Evolutionary conservation across 1,140 invertebrate species (phyloP), one percentile per base, ranked within the genome.

Genomic region (Cataglyphis hispanica): DNA sequence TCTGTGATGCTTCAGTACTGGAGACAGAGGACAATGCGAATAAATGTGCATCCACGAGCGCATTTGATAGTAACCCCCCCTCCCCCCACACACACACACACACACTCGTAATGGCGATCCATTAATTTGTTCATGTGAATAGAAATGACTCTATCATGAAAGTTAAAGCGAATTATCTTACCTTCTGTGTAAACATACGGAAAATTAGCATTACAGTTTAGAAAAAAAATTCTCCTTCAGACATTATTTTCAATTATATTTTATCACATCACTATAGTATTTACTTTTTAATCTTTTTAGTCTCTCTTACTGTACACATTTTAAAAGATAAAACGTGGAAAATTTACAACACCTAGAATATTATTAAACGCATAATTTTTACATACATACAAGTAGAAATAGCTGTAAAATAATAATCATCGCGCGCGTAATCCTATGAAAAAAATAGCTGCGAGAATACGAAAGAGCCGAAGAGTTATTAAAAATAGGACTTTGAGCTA

Each of bases 21-120:
- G 13, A 31, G 37, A 63, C 46, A 10, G 76, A 63, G 76, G 61
- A 56, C 70, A 66, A 7, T 25, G 53, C 53, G 37, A 66, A 64
- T 64, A 66, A 66, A 85, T 85, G 37, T 64, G 46, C 61, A 81
- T 67, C 76, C 66, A 46, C 40, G n/a, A 43, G 34, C 16, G 60
- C 60, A 64, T 63, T 64, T 31, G 46, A 31, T 58, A 46, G 78
- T 63, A 64, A 70, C 4, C 50, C n/a, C n/a, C n/a, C n/a, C n/a
- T n/a, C n/a, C n/a, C n/a, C n/a, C n/a, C 25, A 25, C 66, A 34
- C 66, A 31, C 31, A 31, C 31, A 31, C 31, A 31, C 31, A 3
- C 4, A 31, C 31, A 31, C 2, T 1, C 2, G 25, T 40, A 58
- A 37, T 11, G 31, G 34, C 31, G 60, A 31, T 78, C 58, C 50